phyloP scores from a whole-genome alignment of 1,140 invertebrate genomes.

The Anastrepha obliqua region DNA sequence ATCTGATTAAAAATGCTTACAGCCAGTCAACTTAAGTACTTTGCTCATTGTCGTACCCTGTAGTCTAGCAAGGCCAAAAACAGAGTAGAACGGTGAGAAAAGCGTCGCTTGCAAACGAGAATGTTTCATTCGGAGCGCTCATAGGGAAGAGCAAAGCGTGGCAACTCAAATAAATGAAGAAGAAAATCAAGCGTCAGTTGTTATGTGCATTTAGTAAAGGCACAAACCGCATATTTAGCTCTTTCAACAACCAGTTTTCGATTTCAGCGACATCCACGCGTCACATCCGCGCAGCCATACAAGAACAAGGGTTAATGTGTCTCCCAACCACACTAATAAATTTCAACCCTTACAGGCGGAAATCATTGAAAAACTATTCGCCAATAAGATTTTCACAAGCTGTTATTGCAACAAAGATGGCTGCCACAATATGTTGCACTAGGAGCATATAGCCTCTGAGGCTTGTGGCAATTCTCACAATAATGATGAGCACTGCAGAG shows the following conservation, averaged over 20 bases:
- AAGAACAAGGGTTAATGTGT: neutral
- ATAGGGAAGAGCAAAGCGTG: no score
- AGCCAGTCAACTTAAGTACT: no score
- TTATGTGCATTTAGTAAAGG: neutral
- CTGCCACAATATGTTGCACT: slow-evolving; percentile 43
- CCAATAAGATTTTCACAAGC: slow-evolving; percentile 19
- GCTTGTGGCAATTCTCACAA: neutral
- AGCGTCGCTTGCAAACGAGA: no score
- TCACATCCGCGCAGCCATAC: neutral
- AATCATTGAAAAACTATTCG: neutral
- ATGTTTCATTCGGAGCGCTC: no score
- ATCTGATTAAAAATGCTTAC: no score
- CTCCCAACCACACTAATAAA: neutral
- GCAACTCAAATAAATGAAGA: no score
- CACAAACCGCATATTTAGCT: neutral
- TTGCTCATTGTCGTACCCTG: no score
- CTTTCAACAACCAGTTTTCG: neutral
- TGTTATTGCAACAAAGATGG: slow-evolving; percentile 44
- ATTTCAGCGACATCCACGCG: neutral
- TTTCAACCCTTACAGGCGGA: neutral
- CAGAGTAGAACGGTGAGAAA: no score
- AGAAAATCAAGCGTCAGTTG: no score
- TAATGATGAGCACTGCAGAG: neutral
- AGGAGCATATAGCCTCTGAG: neutral
- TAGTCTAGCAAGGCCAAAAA: no score